Conservation (phyloP, 1,140 invertebrate species). For the Bathynomus jamesi region DNA sequence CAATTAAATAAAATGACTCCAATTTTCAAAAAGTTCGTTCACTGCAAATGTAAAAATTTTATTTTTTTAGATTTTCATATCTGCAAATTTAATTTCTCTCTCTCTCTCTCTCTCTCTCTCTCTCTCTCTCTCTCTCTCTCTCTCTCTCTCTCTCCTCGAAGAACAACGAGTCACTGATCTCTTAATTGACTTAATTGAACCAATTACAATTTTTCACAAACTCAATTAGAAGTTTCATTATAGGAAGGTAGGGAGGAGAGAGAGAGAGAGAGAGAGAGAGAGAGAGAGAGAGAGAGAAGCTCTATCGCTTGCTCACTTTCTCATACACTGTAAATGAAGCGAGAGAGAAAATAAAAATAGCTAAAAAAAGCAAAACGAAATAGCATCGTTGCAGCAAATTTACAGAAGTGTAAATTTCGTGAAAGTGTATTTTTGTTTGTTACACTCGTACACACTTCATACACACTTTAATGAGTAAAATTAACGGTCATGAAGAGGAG, state of each 20-base stretch:
- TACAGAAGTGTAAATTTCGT: no score
- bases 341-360: slow-evolving; percentile 6
- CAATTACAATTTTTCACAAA: not conserved
- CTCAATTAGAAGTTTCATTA: not conserved
- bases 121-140: slow-evolving; percentile 3
- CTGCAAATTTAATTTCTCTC: no score
- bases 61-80: no score
- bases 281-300: slow-evolving; percentile 2
- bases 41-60: no score
- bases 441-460: no score
- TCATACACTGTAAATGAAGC: not conserved
- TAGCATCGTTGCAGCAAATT: not conserved
- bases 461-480: no score
- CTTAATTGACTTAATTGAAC: not conserved
- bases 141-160: not conserved
- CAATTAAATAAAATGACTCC: no score
- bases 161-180: no score
- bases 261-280: not conserved
- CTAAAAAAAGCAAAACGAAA: not conserved
- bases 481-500: no score
- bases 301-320: no score
- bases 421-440: no score
- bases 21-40: no score
- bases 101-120: not conserved
- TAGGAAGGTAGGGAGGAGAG: not conserved